Evolutionary conservation across 1,140 invertebrate genomes (phyloP).

Genomic region (Dreissena rostriformis): DNA sequence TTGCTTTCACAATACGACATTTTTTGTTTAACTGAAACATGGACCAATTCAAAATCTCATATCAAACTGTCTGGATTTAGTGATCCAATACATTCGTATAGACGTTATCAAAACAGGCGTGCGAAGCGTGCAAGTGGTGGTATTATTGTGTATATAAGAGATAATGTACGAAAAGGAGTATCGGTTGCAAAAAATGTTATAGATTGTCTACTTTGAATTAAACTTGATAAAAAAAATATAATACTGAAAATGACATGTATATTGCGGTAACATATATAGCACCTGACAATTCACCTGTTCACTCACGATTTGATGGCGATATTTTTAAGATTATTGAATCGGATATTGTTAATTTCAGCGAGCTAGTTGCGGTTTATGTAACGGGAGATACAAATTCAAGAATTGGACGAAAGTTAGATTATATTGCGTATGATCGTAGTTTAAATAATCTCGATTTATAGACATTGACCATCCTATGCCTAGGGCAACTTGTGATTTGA

Average conservation of each 20-base stretch:
- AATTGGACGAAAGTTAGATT: slow-evolving; percentile 6
- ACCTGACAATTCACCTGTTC: too few relatives aligned
- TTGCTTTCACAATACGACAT: slow-evolving; percentile 20
- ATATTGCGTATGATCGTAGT: slow-evolving; percentile 10
- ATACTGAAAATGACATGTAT: not conserved
- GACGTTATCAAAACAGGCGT: slow-evolving; percentile 11
- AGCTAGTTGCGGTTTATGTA: not conserved
- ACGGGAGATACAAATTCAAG: slow-evolving; percentile 16
- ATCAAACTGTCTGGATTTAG: not conserved
- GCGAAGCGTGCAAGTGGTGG: slow-evolving; percentile 16
- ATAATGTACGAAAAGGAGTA: slow-evolving; percentile 33
- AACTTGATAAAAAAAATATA: slow-evolving; percentile 24
- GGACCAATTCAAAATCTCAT: slow-evolving; percentile 19
- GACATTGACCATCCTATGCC: not conserved
- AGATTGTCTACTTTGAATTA: slow-evolving; percentile 14
- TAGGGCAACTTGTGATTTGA: not conserved
- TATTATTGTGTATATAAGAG: slow-evolving; percentile 9
- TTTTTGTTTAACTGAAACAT: slow-evolving; percentile 17
- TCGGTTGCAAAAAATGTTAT: slow-evolving; percentile 17
- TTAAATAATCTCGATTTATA: not conserved
- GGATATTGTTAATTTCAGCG: not conserved
- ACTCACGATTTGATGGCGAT: slow-evolving; percentile 1
- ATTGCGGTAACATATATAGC: not conserved
- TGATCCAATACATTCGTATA: slow-evolving; percentile 31
- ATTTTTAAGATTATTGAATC: slow-evolving; percentile 5